These are phyloP conservation scores for Mylabris phalerata DNA, from an alignment of 1,140 invertebrate species.

Conservation along the genomic window DNA sequence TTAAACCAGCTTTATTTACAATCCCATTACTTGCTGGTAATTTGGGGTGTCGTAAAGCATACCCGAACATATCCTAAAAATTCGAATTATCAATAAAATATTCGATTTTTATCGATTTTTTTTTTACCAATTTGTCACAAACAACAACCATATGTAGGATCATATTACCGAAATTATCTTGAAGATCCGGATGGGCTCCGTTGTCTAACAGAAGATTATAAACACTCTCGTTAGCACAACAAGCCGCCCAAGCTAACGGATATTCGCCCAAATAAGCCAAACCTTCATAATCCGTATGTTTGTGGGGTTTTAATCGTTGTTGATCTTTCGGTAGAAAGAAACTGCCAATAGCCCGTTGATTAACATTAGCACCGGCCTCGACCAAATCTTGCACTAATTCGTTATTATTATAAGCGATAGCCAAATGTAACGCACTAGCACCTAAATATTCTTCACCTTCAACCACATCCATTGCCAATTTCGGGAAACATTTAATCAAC, in stretches of 20 bases:
- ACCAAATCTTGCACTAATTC: slow-evolving; percentile 91
- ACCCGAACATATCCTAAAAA: slow-evolving; percentile 93
- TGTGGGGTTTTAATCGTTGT: slow-evolving; percentile 63
- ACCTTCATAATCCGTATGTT: slow-evolving; percentile 90
- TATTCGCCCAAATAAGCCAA: slow-evolving; percentile 94
- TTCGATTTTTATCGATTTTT: background rate
- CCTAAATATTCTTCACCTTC: slow-evolving; percentile 97
- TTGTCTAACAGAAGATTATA: slow-evolving; percentile 91
- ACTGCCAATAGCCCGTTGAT: slow-evolving; percentile 85
- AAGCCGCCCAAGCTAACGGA: slow-evolving; percentile 93
- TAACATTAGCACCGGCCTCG: slow-evolving; percentile 82
- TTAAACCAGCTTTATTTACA: slow-evolving; percentile 81
- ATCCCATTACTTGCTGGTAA: slow-evolving; percentile 86
- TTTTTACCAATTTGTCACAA: slow-evolving; percentile 81
- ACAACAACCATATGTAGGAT: slow-evolving; percentile 98
- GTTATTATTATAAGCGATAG: slow-evolving; percentile 94
- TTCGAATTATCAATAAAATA: too few species aligned
- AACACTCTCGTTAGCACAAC: slow-evolving; percentile 93
- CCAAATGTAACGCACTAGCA: slow-evolving; percentile 89
- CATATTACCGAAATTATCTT: slow-evolving; percentile 92
- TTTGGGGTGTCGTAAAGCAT: slow-evolving; percentile 90
- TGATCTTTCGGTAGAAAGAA: slow-evolving; percentile 91
- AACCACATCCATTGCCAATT: slow-evolving; percentile 86
- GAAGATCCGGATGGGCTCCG: slow-evolving; percentile 86
- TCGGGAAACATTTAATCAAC: slow-evolving; percentile 85